These are phyloP conservation scores for Campoletis raptor DNA, from an alignment of 2,888 invertebrate genomes.

Conservation along the genomic window DNA sequence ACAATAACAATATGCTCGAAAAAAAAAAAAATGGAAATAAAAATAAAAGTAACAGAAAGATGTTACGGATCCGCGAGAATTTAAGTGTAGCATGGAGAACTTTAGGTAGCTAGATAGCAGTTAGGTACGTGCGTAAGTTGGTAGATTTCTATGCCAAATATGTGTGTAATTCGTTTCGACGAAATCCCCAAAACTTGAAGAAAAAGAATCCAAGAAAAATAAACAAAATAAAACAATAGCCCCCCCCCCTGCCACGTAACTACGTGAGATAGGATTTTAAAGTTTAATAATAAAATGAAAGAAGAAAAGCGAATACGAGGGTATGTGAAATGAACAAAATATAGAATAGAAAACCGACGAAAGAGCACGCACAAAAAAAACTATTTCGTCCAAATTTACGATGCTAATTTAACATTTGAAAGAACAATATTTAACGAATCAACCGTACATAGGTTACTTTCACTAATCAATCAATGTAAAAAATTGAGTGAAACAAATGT, in stretches of 20 bases:
- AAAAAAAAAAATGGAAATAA: background rate
- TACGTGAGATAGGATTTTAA: slow-evolving; percentile 68
- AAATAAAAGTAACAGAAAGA: slow-evolving; percentile 15
- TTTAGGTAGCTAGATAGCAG: slow-evolving; percentile 70
- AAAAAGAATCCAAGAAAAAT: slow-evolving; percentile 35
- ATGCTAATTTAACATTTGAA: background rate
- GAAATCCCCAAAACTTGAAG: slow-evolving; percentile 52
- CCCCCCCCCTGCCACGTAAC: slow-evolving; percentile 20
- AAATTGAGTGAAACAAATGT: background rate
- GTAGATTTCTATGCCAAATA: slow-evolving; percentile 84
- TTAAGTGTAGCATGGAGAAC: slow-evolving; percentile 68
- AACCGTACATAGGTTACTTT: background rate
- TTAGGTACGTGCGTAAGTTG: slow-evolving; percentile 77
- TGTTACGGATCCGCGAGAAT: slow-evolving; percentile 32
- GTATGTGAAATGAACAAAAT: slow-evolving; percentile 1
- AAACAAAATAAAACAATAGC: slow-evolving; percentile 22
- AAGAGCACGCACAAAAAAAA: slow-evolving; percentile 36
- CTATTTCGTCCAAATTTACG: slow-evolving; percentile 19
- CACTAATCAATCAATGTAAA: background rate
- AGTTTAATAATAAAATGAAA: slow-evolving; percentile 61
- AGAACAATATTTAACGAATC: background rate
- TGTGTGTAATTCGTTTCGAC: slow-evolving; percentile 77
- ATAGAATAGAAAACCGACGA: slow-evolving; percentile 6
- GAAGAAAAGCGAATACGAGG: slow-evolving; percentile 5
- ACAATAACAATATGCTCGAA: slow-evolving; percentile 34